Evolutionary conservation across 2,888 invertebrate species (phyloP).

Genomic region (Luperina testacea): DNA sequence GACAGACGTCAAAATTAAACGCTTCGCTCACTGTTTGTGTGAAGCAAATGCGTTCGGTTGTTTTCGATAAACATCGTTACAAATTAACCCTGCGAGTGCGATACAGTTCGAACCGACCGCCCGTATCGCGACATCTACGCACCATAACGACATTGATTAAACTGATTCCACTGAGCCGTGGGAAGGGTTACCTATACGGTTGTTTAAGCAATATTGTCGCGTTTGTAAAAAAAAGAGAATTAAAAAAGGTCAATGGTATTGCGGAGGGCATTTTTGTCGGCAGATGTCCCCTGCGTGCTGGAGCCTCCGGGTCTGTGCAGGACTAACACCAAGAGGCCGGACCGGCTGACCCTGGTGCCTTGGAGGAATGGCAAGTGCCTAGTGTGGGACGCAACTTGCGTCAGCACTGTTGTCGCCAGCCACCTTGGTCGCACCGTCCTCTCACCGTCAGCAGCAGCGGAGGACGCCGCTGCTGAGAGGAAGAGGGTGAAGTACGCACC

Average conservation of each 20-base stretch:
- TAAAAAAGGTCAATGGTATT: not conserved
- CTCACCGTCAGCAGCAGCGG: no score
- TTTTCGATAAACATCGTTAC: slow-evolving; percentile 79
- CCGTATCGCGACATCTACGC: slow-evolving; percentile 80
- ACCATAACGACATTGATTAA: slow-evolving; percentile 82
- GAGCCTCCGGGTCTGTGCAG: no score
- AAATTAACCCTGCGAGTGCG: slow-evolving; percentile 81
- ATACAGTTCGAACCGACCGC: slow-evolving; percentile 66
- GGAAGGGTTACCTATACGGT: slow-evolving; percentile 67
- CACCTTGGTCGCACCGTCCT: no score
- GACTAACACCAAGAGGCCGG: no score
- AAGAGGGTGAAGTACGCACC: no score
- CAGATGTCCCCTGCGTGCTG: no score
- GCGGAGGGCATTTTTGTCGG: no score
- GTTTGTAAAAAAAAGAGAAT: slow-evolving; percentile 15
- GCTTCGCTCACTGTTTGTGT: slow-evolving; percentile 72
- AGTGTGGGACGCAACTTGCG: no score
- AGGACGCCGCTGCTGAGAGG: no score
- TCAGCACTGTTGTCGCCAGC: no score
- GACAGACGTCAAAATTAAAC: slow-evolving; percentile 78
- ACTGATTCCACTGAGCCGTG: slow-evolving; percentile 72
- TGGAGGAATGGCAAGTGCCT: no score
- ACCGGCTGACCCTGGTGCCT: no score
- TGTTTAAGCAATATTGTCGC: slow-evolving; percentile 52
- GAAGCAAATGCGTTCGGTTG: slow-evolving; percentile 76